Evolutionary conservation across 2,888 invertebrate genomes (phyloP).

Genomic region (Cephus spinipes): DNA sequence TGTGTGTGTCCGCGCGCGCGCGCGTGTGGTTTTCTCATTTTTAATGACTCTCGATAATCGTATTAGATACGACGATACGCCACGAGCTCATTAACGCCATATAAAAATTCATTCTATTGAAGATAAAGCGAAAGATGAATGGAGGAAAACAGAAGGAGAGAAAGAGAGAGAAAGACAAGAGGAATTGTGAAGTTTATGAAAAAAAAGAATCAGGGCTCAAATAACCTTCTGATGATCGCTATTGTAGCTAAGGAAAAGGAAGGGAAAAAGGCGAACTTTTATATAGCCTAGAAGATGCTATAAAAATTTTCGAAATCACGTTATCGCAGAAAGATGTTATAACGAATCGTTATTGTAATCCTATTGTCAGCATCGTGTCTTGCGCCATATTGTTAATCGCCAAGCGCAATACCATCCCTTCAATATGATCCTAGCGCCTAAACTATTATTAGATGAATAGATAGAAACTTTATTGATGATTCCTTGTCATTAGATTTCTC

Average conservation of each 20-base stretch:
- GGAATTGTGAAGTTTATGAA: neutral
- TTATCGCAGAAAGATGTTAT: neutral
- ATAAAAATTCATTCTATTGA: neutral
- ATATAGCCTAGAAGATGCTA: neutral
- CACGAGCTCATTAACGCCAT: neutral
- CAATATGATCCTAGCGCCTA: neutral
- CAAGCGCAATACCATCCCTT: neutral
- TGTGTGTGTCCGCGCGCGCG: too few relatives aligned
- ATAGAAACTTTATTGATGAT: neutral
- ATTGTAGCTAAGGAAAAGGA: neutral
- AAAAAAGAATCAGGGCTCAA: neutral
- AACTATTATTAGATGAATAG: neutral
- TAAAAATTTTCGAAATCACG: neutral
- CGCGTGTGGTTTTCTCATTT: too few relatives aligned
- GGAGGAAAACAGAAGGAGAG: neutral
- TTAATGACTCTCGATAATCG: too few relatives aligned
- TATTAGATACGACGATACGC: neutral
- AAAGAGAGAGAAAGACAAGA: neutral
- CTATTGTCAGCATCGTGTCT: neutral
- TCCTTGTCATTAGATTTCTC: neutral
- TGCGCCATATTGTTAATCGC: neutral
- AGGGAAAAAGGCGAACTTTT: too few relatives aligned
- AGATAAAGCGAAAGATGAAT: neutral
- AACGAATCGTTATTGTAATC: neutral
- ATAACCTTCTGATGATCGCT: too few relatives aligned